Conservation (phyloP, 2,888 invertebrate genomes). For the Papilio gigon region DNA sequence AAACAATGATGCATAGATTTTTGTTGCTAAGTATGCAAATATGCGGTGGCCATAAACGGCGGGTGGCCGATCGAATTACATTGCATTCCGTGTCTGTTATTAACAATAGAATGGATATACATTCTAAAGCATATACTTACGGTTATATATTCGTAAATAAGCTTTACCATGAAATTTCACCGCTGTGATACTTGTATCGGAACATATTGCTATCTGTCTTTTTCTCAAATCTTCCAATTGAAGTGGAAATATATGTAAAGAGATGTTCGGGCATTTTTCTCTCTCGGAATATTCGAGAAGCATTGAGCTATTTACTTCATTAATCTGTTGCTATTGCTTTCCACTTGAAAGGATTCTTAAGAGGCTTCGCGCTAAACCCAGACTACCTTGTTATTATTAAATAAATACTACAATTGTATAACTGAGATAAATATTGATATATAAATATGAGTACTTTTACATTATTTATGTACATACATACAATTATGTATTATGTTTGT, state of each 20-base stretch:
- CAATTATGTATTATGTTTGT: not conserved
- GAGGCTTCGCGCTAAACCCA: constrained; percentile 36
- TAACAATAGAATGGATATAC: not conserved
- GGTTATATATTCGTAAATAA: too few species aligned
- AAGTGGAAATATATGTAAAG: not conserved
- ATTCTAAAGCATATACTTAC: not conserved
- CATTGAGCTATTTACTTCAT: constrained; percentile 28
- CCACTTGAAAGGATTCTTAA: constrained; percentile 37
- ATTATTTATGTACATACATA: too few species aligned
- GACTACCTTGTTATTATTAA: constrained; percentile 14
- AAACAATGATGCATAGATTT: not conserved
- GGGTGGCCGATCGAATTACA: not conserved
- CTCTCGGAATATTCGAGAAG: constrained; percentile 13
- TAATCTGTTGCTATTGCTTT: constrained; percentile 16
- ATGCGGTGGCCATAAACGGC: not conserved
- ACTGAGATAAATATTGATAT: not conserved
- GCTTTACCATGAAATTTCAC: too few species aligned
- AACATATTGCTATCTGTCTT: too few species aligned
- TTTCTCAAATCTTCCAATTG: too few species aligned
- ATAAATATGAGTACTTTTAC: too few species aligned
- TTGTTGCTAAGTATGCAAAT: not conserved
- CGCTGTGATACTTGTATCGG: too few species aligned
- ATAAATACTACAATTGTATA: constrained; percentile 11
- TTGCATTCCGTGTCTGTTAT: not conserved
- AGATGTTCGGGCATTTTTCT: not conserved